Base-by-base conservation (phyloP, 30 jellyfish, hydroid and myxozoan species). In the Aurelia aurita region DNA sequence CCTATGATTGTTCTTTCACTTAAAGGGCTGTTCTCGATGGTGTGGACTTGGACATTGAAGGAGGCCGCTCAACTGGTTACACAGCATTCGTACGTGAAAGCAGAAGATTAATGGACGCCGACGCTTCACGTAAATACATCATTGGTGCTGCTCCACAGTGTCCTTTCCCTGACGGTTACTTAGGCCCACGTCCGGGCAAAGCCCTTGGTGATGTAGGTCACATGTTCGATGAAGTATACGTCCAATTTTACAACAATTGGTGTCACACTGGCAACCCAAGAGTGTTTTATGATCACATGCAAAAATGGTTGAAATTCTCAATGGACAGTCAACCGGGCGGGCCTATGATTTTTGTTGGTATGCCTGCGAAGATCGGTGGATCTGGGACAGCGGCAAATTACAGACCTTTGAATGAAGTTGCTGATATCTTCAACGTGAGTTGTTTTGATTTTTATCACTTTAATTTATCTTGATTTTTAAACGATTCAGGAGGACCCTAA, bases 91-190 rank as follows among this genome's bases (percentile, higher is more conserved):
- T 89, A 2, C 89, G 70, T n/a, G 99, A 89, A 72, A 67, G 89
- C 35, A 58, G 99, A 58, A 59, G 82, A 27, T 74, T 88, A 3
- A 94, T 89, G 95, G 79, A 94, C 47, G 39, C 92, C 18, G 99
- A 94, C 61, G 19, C 74, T 23, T 53, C 90, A 0, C 87, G 91
- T 18, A 88, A 94, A 69, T 89, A 89, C 88, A 72, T 89, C 58
- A 81, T 94, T 53, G 99, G 94, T 29, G 99, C 99, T 51, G 99
- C 99, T 18, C 99, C 99, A 43, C 99, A 94, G 76, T 94, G 99
- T 59, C 99, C 99, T 6, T 94, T 81, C 81, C 99, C 99, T 5
- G 99, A 94, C 85, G 96, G 97, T 32, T 84, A 75, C 64, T 85
- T 94, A 15, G 99, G 99, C 12, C 99, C 99, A 13, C 82, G 86